A percentile compares a stretch with the other conserved stretches of the same genome.
phyloP scores from a whole-genome alignment of 2,113 vertebrate species.

The Malaclemys terrapin region DNA sequence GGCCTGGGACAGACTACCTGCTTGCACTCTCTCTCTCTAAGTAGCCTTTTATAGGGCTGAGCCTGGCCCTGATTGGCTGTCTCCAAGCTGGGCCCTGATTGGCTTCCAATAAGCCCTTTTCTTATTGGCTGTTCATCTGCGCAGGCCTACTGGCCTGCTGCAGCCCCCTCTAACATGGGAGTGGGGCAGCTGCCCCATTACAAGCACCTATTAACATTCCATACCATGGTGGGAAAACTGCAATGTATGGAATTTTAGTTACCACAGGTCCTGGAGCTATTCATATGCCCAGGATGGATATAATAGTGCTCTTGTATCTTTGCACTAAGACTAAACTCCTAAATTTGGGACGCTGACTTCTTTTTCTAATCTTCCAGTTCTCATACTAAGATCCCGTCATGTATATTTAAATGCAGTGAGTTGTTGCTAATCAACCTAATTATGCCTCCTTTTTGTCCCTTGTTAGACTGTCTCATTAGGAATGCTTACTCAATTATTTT shows the following conservation, averaged over 20 bases:
- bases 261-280: not conserved
- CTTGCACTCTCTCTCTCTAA: too few species aligned
- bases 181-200: too few species aligned
- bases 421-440: not conserved
- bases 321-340: not conserved
- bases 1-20: too few species aligned
- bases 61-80: too few species aligned
- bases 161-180: too few species aligned
- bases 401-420: not conserved
- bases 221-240: not conserved
- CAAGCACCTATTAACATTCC: not conserved
- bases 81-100: too few species aligned
- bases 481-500: not conserved
- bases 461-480: not conserved
- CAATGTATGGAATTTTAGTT: not conserved
- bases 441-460: not conserved
- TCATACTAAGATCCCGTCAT: not conserved
- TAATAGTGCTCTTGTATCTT: not conserved
- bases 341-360: not conserved
- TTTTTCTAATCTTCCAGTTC: not conserved
- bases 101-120: too few species aligned
- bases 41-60: too few species aligned
- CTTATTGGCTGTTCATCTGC: too few species aligned
- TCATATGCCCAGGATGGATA: accelerated
- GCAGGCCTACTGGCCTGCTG: too few species aligned